Base-by-base conservation (phyloP, 2,113 vertebrate genomes). In the Butorides virescens region DNA sequence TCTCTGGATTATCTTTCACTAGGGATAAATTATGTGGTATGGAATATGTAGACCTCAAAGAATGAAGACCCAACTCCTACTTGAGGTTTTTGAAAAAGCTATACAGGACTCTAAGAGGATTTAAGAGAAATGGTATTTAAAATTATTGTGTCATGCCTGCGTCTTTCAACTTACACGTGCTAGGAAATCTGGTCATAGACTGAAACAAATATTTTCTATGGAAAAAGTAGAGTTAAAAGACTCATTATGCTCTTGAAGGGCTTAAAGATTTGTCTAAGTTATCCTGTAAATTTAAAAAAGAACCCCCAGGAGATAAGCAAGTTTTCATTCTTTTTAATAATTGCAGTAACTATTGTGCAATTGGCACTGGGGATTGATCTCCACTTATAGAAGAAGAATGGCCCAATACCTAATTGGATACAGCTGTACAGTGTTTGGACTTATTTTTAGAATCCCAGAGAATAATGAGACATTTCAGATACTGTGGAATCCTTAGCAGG, bases 401-500 rank as follows among this genome's bases (percentile, higher is more conserved):
- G 14, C 30, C 20, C 29, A 81, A 27, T 86, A 83, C 61, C 47
- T 85, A 91, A 88, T 36, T 75, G 77, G 61, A 49, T 88, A 87
- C 52, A 95, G 47, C 85, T 92, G 81, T 93, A 65, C 23, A 85
- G 3, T 92, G 8, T 79, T 94, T 83, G 37, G 17, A 6, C 7
- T 92, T 97, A 86, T 82, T 92, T 97, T 95, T 88, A 92, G 77
- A 90, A 78, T 55, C 8, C 20, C 75, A 75, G 52, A 68, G 44
- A 86, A 88, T 82, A 93, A 90, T 65, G 44, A 95, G 29, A 74
- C 72, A 90, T 92, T 85, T 58, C 70, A 88, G 62, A 91, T 55
- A 72, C 23, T 52, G 47, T 68, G n/a, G 66, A 85, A 90, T 88
- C 56, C 49, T 82, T 88, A 85, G 58, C n/a, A 90, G 61, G 49